These are phyloP conservation scores for Scaptodrosophila latifasciaeformis DNA, from an alignment of 2,888 invertebrate genomes.

Conservation along the genomic window DNA sequence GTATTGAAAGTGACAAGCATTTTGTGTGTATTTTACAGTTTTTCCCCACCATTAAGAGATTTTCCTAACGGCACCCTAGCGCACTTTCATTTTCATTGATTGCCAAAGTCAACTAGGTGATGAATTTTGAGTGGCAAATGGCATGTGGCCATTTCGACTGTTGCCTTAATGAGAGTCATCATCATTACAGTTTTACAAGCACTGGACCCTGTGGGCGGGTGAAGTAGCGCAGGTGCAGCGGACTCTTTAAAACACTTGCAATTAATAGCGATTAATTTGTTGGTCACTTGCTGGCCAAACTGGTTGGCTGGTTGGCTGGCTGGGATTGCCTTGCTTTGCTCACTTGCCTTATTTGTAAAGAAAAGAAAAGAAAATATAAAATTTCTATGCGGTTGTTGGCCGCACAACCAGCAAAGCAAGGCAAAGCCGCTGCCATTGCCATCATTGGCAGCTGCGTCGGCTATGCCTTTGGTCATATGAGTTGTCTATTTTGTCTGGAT, in stretches of 20 bases:
- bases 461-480: neutral
- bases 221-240: too few relatives aligned
- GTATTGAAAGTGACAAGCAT: neutral
- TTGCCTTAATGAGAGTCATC: conserved; percentile 4
- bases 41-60: neutral
- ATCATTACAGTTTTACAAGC: conserved; percentile 27
- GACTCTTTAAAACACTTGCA: too few relatives aligned
- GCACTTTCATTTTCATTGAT: conserved; percentile 53
- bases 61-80: too few relatives aligned
- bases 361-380: conserved; percentile 26
- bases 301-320: neutral
- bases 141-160: conserved; percentile 23
- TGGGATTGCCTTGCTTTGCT: conserved; percentile 28
- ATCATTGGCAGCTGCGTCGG: too few relatives aligned
- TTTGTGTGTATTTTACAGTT: neutral
- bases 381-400: conserved; percentile 65
- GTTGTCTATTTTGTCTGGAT: conserved; percentile 39
- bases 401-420: too few relatives aligned
- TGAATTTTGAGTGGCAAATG: conserved; percentile 23
- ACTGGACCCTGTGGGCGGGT: conserved; percentile 22
- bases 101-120: too few relatives aligned
- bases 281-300: conserved; percentile 29
- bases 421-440: too few relatives aligned
- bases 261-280: conserved; percentile 65
- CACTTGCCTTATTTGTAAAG: neutral